These are phyloP conservation scores for Sclerodermus sp. DNA, from an alignment of 2,888 invertebrate genomes.

Conservation along the genomic window DNA sequence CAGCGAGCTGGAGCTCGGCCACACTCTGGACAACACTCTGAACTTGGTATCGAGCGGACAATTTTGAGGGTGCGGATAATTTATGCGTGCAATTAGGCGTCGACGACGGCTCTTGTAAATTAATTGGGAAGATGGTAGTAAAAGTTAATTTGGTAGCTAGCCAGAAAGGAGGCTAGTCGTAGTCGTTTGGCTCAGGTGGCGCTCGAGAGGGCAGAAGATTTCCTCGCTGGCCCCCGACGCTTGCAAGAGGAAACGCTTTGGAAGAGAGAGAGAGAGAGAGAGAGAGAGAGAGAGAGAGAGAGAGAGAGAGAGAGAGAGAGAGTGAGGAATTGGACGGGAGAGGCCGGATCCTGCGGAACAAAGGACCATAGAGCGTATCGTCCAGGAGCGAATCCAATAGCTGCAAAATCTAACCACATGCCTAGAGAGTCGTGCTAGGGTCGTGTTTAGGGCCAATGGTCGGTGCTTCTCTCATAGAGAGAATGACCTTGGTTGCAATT, in stretches of 20 bases:
- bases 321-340: not conserved
- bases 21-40: constrained; percentile 13
- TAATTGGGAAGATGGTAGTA: constrained; percentile 54
- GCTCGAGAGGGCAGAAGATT: constrained; percentile 28
- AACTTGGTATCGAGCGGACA: constrained; percentile 28
- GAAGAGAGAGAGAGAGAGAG: constrained; percentile 3
- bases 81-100: constrained; percentile 51
- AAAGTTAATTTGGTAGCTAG: constrained; percentile 54
- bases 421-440: no score
- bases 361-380: no score
- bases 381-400: no score
- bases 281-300: not conserved
- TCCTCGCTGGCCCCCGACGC: no score
- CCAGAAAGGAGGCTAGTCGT: no score
- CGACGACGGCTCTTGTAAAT: constrained; percentile 45
- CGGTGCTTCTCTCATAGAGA: no score
- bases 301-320: constrained; percentile 3
- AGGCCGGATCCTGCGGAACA: no score
- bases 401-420: no score
- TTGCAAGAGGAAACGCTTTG: constrained; percentile 3
- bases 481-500: no score
- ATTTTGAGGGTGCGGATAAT: constrained; percentile 41
- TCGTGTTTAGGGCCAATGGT: no score
- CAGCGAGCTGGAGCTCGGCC: constrained; percentile 5
- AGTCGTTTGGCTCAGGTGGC: constrained; percentile 52